Evolutionary conservation across 2,113 vertebrate species (phyloP).

Genomic region (Oceanodroma tethys): DNA sequence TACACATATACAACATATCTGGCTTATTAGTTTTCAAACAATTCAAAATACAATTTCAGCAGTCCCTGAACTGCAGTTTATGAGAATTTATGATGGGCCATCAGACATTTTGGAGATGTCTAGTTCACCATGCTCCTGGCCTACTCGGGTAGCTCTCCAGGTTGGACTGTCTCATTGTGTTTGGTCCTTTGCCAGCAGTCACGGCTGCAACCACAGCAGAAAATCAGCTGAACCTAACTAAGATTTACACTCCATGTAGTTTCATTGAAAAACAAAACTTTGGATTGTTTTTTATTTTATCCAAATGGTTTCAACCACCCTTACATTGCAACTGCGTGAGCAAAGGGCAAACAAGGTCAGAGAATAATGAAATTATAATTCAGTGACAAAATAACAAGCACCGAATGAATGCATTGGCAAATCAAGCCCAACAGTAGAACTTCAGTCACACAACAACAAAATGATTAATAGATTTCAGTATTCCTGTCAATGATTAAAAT

Average conservation of each 20-base stretch:
- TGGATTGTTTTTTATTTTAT: not conserved
- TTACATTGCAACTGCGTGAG: not conserved
- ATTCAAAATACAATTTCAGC: not conserved
- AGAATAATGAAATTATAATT: slow-evolving; percentile 30
- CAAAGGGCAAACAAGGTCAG: slow-evolving; percentile 42
- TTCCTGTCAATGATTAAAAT: not conserved
- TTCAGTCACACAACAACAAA: slow-evolving; percentile 27
- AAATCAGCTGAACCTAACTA: not conserved
- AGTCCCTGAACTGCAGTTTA: not conserved
- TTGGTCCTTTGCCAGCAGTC: not conserved
- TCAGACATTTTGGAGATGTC: not conserved
- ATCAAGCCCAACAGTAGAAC: not conserved
- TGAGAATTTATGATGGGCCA: not conserved
- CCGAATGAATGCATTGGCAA: slow-evolving; percentile 1
- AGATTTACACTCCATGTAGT: not conserved
- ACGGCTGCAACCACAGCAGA: not conserved
- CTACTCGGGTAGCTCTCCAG: not conserved
- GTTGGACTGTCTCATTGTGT: not conserved
- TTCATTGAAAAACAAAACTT: not conserved
- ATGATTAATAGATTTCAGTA: slow-evolving; percentile 27
- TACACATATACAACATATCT: not conserved
- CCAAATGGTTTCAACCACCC: not conserved
- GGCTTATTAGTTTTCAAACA: not conserved
- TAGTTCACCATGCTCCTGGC: not conserved
- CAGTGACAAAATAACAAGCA: slow-evolving; percentile 16